Evolutionary conservation across 64 coral and sea anemone genomes (phyloP).

Genomic region (Stichodactyla mertensii): DNA sequence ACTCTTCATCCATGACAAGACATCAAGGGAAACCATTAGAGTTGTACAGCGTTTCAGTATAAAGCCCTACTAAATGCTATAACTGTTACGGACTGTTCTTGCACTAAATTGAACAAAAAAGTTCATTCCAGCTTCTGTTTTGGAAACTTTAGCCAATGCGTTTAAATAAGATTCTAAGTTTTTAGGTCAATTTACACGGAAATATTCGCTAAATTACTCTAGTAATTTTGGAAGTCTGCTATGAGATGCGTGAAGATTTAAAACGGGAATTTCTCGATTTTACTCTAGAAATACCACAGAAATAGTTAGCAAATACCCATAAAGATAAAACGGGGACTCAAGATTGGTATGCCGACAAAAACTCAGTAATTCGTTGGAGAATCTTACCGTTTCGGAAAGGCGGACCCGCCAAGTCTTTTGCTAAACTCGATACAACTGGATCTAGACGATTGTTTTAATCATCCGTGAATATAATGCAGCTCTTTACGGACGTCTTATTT

Average conservation of each 20-base stretch:
- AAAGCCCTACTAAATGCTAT: neutral
- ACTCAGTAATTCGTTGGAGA: neutral
- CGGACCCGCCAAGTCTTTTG: neutral
- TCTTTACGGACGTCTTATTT: neutral
- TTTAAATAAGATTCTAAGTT: neutral
- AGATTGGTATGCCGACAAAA: neutral
- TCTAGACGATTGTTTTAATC: too few relatives aligned
- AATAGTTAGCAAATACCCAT: neutral
- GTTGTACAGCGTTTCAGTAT: neutral
- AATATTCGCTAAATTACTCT: neutral
- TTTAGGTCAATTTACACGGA: neutral
- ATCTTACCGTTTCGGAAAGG: neutral
- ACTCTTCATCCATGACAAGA: constrained; percentile 8
- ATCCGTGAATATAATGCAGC: neutral
- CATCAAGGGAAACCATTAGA: neutral
- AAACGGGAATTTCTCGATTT: neutral
- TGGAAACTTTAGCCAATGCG: neutral
- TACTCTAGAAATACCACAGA: neutral
- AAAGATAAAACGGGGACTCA: neutral
- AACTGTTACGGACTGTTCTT: neutral
- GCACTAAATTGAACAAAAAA: neutral
- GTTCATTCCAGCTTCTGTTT: neutral
- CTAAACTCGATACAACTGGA: neutral
- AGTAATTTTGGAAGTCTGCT: neutral
- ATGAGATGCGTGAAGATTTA: neutral